Conservation (phyloP, 2,888 invertebrate genomes). For the Lycophotia porphyrea region DNA sequence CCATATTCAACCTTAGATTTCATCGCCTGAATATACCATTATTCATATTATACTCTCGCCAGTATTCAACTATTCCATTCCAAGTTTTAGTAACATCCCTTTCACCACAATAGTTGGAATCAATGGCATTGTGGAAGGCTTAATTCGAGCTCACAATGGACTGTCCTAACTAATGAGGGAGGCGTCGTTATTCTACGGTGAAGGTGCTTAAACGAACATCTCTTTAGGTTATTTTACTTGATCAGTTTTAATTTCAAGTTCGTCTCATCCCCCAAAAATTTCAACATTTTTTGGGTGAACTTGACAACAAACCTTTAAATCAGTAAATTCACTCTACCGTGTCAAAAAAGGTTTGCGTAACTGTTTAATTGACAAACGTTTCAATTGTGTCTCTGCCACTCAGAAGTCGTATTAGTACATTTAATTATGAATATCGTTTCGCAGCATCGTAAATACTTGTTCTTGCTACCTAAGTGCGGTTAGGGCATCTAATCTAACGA, state of each 20-base stretch:
- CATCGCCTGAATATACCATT: conserved; percentile 8
- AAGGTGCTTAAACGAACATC: conserved; percentile 51
- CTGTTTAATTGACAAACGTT: background rate
- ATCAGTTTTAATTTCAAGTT: background rate
- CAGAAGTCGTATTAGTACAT: no score
- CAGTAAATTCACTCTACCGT: background rate
- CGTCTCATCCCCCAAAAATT: no score
- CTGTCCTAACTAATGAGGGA: conserved; percentile 68
- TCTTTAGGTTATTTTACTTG: background rate
- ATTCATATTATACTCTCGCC: conserved; percentile 11
- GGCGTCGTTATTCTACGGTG: conserved; percentile 63
- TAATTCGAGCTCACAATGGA: conserved; percentile 68
- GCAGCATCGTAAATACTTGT: no score
- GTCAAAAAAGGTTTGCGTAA: no score
- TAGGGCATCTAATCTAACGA: no score
- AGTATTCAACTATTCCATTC: conserved; percentile 38
- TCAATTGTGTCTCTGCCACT: background rate
- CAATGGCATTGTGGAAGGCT: conserved; percentile 71
- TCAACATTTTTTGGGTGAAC: background rate
- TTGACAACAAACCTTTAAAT: background rate
- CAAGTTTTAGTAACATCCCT: conserved; percentile 32
- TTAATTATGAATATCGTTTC: no score
- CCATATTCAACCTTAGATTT: background rate
- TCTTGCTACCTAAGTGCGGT: no score
- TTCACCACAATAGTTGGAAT: conserved; percentile 62